phyloP scores from a whole-genome alignment of 2,888 invertebrate species.

The Rhynchonema sp. region DNA sequence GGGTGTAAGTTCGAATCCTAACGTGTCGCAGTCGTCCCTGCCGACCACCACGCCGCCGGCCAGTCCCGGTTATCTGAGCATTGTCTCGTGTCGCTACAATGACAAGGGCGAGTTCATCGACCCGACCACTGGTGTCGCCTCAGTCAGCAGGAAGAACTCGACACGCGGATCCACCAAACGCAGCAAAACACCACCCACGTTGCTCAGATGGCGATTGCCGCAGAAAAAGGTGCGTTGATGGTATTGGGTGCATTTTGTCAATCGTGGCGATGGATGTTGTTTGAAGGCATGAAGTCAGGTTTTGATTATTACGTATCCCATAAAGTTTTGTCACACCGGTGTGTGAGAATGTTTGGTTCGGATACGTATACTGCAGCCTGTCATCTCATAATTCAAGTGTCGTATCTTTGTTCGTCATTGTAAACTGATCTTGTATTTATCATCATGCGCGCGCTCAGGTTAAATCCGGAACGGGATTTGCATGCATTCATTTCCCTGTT shows the following conservation, averaged over 20 bases:
- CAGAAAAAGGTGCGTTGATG: neutral
- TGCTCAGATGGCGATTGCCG: neutral
- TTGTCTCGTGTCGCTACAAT: neutral
- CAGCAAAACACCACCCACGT: neutral
- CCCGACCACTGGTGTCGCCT: neutral
- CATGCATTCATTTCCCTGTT: too few species aligned
- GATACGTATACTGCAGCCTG: too few species aligned
- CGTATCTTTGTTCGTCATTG: too few species aligned
- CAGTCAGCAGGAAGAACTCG: neutral
- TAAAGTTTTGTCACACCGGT: too few species aligned
- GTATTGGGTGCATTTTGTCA: neutral
- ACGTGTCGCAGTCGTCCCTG: constrained; percentile 7
- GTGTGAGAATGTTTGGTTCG: too few species aligned
- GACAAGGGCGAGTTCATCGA: neutral
- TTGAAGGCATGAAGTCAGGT: too few species aligned
- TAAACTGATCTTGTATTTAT: too few species aligned
- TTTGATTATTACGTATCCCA: too few species aligned
- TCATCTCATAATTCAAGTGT: too few species aligned
- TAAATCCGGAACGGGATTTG: too few species aligned
- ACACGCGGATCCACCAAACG: neutral
- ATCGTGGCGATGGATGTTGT: neutral
- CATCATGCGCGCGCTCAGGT: too few species aligned
- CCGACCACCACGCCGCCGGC: constrained; percentile 10
- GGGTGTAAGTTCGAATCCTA: constrained; percentile 7
- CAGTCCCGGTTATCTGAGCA: constrained; percentile 5